Conservation (phyloP, 1,140 invertebrate species). For the Micrasema longulum region DNA sequence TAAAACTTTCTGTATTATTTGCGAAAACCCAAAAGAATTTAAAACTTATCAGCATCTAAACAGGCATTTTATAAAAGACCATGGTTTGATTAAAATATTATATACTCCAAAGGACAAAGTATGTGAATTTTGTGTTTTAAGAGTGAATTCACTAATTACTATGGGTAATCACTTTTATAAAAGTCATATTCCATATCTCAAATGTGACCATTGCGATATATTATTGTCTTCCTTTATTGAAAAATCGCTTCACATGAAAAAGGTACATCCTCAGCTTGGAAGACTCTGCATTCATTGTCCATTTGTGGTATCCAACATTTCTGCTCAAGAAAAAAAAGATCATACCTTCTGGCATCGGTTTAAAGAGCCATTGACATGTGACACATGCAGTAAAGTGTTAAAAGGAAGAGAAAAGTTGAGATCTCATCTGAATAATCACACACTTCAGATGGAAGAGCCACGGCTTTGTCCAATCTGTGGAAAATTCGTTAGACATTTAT, state of each 20-base stretch:
- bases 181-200: not conserved
- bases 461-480: not conserved
- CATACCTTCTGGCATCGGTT: slow-evolving; percentile 10
- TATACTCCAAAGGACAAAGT: not conserved
- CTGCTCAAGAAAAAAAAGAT: not conserved
- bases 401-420: slow-evolving; percentile 13
- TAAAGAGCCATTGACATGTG: slow-evolving; percentile 1
- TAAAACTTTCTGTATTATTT: no score
- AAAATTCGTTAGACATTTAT: not conserved
- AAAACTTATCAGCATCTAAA: not conserved
- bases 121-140: not conserved
- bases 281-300: not conserved
- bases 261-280: not conserved
- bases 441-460: not conserved
- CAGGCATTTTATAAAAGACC: not conserved
- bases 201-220: slow-evolving; percentile 13
- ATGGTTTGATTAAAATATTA: not conserved
- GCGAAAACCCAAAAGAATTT: slow-evolving; percentile 15
- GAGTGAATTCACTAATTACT: not conserved
- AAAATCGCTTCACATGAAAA: not conserved
- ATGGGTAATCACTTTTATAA: slow-evolving; percentile 16
- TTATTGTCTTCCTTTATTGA: not conserved
- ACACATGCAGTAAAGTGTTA: slow-evolving; percentile 4
- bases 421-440: not conserved
- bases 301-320: not conserved